These are phyloP conservation scores for Manacus vitellinus DNA, from an alignment of 2,113 vertebrate genomes.

Conservation along the genomic window DNA sequence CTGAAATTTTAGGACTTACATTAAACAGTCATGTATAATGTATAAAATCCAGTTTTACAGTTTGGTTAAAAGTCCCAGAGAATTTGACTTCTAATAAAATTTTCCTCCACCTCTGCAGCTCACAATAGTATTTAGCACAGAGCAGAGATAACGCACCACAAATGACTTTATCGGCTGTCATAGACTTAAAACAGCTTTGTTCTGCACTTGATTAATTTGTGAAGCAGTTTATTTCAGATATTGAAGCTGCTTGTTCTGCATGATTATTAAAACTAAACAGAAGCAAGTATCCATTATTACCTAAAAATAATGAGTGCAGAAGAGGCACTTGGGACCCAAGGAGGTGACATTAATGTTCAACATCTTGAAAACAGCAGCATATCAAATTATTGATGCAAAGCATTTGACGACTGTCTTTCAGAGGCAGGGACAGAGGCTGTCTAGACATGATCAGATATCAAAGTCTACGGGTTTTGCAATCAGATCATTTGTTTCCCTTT, in stretches of 20 bases:
- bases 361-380: slow-evolving; percentile 71
- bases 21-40: neutral
- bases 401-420: slow-evolving; percentile 69
- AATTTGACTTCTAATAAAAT: slow-evolving; percentile 6
- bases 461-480: slow-evolving; percentile 68
- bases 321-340: slow-evolving; percentile 48
- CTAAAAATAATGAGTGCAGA: slow-evolving; percentile 32
- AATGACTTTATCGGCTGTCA: neutral
- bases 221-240: slow-evolving; percentile 20
- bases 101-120: neutral
- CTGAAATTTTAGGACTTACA: neutral
- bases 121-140: neutral
- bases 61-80: neutral
- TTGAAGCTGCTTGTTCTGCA: neutral
- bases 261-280: slow-evolving; percentile 54
- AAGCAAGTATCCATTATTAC: slow-evolving; percentile 21
- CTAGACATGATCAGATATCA: slow-evolving; percentile 78
- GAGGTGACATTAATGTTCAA: slow-evolving; percentile 72
- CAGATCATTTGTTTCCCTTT: slow-evolving; percentile 72
- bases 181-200: slow-evolving; percentile 14
- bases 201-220: slow-evolving; percentile 36
- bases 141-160: slow-evolving; percentile 7
- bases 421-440: slow-evolving; percentile 63
- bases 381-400: slow-evolving; percentile 75
- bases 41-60: slow-evolving; percentile 38